Base-by-base conservation (phyloP, 2,113 vertebrate genomes). In the Embiotoca jacksoni region DNA sequence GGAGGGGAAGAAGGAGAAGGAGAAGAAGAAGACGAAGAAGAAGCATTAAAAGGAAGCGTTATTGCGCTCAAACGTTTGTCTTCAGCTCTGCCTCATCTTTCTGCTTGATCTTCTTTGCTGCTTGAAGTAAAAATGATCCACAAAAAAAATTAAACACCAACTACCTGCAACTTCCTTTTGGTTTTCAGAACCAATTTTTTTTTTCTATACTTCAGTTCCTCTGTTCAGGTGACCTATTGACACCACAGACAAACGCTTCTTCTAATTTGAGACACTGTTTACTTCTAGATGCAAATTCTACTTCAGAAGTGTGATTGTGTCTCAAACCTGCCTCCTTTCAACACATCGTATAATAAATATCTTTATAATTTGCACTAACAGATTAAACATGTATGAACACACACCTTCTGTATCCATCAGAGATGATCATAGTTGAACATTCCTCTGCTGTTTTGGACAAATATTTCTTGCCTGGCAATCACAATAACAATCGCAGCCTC, bases 91-190 rank as follows among this genome's bases (percentile, higher is more conserved):
- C 23, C 23, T 23, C 23, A 23, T 68, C 47, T 35, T 30, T 72
- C 60, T 13, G 57, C 14, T 58, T 11, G 0, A 2, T 33, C 52
- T 32, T 49, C 6, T 50, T 30, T 41, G 31, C 14, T 14, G 6
- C 3, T 54, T 37, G 23, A 47, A 32, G 50, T 33, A 49, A 68
- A 41, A 35, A 41, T 39, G 13, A 74, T 62, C 62, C 50, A 68
- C 41, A 6, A 62, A 33, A 16, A 14, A 1, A 35, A 56, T 41
- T 63, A 57, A 15, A 10, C 4, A 6, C 37, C 2, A 3, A 16
- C 37, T 6, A 47, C 15, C 14, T 33, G n/a, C 9, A 23, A 15
- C 64, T 31, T 30, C 30, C 32, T 4, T 33, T 1, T 46, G 9
- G 30, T 35, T 55, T 14, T 14, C 46, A 31, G 9, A 23, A 23